These are phyloP conservation scores for Balaenoptera acutorostrata DNA, from an alignment of 2,113 vertebrate species.

Conservation along the genomic window DNA sequence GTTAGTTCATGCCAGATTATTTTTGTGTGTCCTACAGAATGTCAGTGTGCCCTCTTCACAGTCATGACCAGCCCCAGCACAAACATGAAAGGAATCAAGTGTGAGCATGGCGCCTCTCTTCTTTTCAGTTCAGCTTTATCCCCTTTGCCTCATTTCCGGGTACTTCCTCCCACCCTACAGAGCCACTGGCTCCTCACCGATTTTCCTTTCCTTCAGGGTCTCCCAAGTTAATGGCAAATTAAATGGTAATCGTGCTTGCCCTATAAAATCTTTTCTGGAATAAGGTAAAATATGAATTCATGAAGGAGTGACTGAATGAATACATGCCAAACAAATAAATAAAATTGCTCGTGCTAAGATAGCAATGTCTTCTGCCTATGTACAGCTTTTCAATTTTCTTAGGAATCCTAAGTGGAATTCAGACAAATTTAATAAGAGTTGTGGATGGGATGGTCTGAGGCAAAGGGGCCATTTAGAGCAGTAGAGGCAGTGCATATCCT, in stretches of 20 bases:
- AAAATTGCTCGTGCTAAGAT: not conserved
- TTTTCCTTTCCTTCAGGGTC: not conserved
- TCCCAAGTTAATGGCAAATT: not conserved
- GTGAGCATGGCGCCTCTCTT: accelerated
- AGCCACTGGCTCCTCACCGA: not conserved
- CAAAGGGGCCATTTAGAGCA: not conserved
- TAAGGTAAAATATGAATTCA: not conserved
- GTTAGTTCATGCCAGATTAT: not conserved
- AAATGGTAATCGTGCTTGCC: not conserved
- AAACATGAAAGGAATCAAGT: accelerated
- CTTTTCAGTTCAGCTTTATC: not conserved
- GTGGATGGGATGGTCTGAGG: not conserved
- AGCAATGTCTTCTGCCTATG: not conserved
- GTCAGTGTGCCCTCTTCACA: too few relatives aligned
- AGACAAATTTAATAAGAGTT: not conserved
- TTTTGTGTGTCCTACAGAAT: not conserved
- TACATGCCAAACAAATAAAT: not conserved
- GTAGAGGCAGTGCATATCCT: not conserved
- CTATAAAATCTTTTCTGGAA: not conserved
- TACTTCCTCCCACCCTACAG: not conserved
- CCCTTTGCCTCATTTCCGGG: not conserved
- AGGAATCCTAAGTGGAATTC: not conserved
- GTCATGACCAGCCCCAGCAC: accelerated
- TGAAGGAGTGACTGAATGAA: not conserved
- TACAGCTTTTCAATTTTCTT: not conserved